Conservation (phyloP, 2,797 vertebrate species). For the Crypturellus tataupa region DNA sequence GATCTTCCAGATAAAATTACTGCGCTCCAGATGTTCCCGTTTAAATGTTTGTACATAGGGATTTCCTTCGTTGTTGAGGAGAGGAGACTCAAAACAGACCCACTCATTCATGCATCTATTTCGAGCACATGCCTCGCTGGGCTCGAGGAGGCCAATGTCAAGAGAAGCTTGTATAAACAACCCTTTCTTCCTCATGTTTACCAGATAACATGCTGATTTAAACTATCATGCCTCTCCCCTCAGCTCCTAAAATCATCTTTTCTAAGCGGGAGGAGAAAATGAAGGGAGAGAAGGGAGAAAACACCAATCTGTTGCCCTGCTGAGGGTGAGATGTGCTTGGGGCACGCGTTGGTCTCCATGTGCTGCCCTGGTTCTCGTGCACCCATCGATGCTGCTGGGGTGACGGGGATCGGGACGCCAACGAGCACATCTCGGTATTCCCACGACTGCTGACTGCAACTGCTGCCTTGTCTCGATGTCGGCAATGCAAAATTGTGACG, state of each 20-base stretch:
- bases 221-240: background rate
- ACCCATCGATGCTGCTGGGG: background rate
- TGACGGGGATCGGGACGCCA: background rate
- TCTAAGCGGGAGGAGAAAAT: background rate
- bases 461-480: fast-evolving
- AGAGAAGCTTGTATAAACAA: conserved; percentile 71
- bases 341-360: background rate
- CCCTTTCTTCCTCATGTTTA: conserved; percentile 62
- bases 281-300: background rate
- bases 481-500: background rate
- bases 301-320: background rate
- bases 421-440: fast-evolving
- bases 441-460: background rate
- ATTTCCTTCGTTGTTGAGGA: conserved; percentile 80
- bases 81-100: conserved; percentile 81
- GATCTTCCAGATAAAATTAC: conserved; percentile 81
- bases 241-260: background rate
- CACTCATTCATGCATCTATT: conserved; percentile 78
- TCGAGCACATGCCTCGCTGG: conserved; percentile 72
- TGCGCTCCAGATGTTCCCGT: conserved; percentile 79
- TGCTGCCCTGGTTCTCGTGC: fast-evolving
- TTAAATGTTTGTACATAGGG: conserved; percentile 81
- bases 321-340: background rate
- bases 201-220: conserved; percentile 33
- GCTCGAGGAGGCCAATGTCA: conserved; percentile 71